Evolutionary conservation across 2,113 vertebrate species (phyloP).

Genomic region (Tylochromis polylepis): DNA sequence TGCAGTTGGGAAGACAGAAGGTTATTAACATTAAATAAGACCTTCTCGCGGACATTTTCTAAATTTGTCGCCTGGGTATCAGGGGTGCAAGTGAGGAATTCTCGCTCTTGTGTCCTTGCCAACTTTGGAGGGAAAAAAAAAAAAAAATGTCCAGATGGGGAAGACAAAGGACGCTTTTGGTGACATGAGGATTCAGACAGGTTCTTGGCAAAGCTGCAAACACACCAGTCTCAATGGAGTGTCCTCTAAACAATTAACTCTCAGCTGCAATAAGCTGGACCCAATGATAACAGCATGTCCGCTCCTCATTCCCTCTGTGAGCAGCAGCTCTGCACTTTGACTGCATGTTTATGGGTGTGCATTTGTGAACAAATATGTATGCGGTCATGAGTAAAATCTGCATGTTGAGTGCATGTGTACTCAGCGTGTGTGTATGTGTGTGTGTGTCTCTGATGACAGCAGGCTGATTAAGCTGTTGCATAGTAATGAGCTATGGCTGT

Average conservation of each 20-base stretch:
- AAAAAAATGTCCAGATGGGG: slow-evolving; percentile 38
- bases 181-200: slow-evolving; percentile 21
- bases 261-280: slow-evolving; percentile 12
- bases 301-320: not conserved
- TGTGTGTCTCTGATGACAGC: slow-evolving; percentile 58
- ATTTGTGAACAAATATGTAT: slow-evolving; percentile 8
- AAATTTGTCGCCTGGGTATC: not conserved
- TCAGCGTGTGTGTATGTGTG: slow-evolving; percentile 4
- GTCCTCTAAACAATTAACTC: slow-evolving; percentile 36
- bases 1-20: slow-evolving; percentile 2
- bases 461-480: slow-evolving; percentile 76
- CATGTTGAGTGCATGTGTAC: slow-evolving; percentile 58
- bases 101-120: slow-evolving; percentile 7
- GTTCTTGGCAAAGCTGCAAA: slow-evolving; percentile 39
- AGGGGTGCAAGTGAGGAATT: not conserved
- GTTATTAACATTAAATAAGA: slow-evolving; percentile 28
- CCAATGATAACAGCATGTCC: not conserved
- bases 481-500: slow-evolving; percentile 74
- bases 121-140: not conserved
- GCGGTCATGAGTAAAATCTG: slow-evolving; percentile 53
- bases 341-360: not conserved
- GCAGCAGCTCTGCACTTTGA: not conserved
- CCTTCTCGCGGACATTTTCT: not conserved
- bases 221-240: slow-evolving; percentile 12
- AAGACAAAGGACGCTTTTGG: slow-evolving; percentile 28